Conservation (phyloP, 2,888 invertebrate species). For the Stenotaenia linearis region DNA sequence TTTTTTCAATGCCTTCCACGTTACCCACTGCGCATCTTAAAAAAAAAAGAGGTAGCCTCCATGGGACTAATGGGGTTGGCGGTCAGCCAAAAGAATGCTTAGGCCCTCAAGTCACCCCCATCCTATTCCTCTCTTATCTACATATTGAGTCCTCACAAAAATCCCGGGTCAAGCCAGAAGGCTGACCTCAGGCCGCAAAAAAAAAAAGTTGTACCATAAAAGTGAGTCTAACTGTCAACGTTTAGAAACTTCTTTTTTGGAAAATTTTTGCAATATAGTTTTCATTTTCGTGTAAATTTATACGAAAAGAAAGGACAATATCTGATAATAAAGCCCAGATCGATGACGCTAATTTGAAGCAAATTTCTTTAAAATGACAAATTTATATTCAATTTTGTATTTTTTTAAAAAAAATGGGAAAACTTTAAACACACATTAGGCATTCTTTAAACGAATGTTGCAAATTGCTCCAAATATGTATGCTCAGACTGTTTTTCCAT, state of each 20-base stretch:
- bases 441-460: background rate
- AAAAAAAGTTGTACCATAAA: background rate
- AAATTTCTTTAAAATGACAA: too few relatives aligned
- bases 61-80: constrained; percentile 4
- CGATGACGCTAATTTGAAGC: too few relatives aligned
- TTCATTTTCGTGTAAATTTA: background rate
- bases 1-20: background rate
- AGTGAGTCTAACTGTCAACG: background rate
- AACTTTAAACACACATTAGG: background rate
- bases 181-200: background rate
- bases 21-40: constrained; percentile 10
- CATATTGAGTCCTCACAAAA: constrained; percentile 6
- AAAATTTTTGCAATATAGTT: background rate
- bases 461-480: background rate
- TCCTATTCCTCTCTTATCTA: background rate
- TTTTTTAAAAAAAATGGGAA: background rate
- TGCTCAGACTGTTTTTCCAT: background rate
- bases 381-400: background rate
- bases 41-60: background rate
- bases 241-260: background rate
- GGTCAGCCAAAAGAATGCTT: constrained; percentile 10
- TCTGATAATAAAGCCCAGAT: background rate
- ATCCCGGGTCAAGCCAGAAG: constrained; percentile 14
- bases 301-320: background rate
- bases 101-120: background rate